Evolutionary conservation across 64 coral and sea anemone genomes (phyloP).

Genomic region (Montipora foliosa): DNA sequence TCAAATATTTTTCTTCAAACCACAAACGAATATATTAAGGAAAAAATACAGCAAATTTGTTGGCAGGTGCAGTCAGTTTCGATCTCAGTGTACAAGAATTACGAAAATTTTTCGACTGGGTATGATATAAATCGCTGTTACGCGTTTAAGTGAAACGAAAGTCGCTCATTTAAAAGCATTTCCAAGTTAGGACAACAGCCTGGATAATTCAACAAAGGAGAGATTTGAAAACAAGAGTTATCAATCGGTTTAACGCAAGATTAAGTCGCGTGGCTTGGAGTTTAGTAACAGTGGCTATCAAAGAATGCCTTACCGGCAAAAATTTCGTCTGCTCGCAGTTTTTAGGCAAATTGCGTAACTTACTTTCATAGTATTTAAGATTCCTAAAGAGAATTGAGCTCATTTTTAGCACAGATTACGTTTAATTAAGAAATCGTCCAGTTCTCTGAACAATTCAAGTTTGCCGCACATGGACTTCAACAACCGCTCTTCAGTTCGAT

Average conservation of each 20-base stretch:
- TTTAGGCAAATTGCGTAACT: too few relatives aligned
- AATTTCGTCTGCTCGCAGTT: too few relatives aligned
- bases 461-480: neutral
- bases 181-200: neutral
- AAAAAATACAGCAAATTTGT: neutral
- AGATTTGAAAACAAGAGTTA: neutral
- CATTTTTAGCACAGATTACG: neutral
- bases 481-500: neutral
- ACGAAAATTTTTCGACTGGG: slow-evolving; percentile 14
- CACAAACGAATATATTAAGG: slow-evolving; percentile 35
- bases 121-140: neutral
- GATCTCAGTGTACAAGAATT: slow-evolving; percentile 26
- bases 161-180: neutral
- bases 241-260: neutral
- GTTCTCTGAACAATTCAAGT: neutral
- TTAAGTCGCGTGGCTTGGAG: neutral
- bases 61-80: slow-evolving; percentile 9
- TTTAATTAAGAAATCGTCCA: neutral
- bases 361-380: neutral
- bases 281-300: neutral
- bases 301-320: neutral
- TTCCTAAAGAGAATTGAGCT: neutral
- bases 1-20: slow-evolving; percentile 26
- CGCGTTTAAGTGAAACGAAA: slow-evolving; percentile 16
- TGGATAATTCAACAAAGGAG: neutral